phyloP scores from a whole-genome alignment of 2,797 vertebrate genomes.

The Ctenopoma kingsleyae region DNA sequence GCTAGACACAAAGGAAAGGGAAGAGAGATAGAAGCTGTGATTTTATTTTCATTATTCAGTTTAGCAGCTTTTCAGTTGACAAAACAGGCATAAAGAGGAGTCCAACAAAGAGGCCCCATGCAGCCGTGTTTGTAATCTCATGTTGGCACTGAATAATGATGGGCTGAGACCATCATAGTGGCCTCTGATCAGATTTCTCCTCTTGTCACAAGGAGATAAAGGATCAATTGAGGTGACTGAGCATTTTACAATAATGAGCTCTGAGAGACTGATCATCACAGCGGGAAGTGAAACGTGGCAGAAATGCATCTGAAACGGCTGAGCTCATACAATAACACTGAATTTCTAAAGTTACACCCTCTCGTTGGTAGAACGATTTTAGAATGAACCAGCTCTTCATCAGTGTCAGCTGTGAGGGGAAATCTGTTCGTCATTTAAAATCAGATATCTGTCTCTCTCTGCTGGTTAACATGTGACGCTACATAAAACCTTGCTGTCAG shows the following conservation, averaged over 20 bases:
- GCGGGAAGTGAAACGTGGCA: slow-evolving; percentile 20
- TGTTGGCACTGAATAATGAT: slow-evolving; percentile 39
- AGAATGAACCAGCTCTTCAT: slow-evolving; percentile 6
- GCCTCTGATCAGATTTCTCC: slow-evolving; percentile 62
- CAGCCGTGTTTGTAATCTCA: slow-evolving; percentile 49
- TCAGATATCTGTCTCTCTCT: slow-evolving; percentile 63
- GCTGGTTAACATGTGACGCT: slow-evolving; percentile 53
- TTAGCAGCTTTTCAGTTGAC: slow-evolving; percentile 48
- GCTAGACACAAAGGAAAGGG: slow-evolving; percentile 51
- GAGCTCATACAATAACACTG: slow-evolving; percentile 5
- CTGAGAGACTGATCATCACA: slow-evolving; percentile 35
- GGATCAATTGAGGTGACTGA: slow-evolving; percentile 60
- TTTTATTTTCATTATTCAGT: slow-evolving; percentile 42
- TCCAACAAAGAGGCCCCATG: slow-evolving; percentile 51
- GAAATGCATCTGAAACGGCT: slow-evolving; percentile 15
- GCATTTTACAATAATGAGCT: slow-evolving; percentile 53
- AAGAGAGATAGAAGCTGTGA: slow-evolving; percentile 28
- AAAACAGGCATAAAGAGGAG: slow-evolving; percentile 39
- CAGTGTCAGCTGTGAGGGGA: neutral
- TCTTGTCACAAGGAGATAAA: slow-evolving; percentile 59
- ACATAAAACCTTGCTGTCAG: slow-evolving; percentile 3
- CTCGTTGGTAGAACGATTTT: slow-evolving; percentile 17
- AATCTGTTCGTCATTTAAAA: neutral
- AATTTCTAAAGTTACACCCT: neutral
- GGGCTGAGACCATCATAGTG: slow-evolving; percentile 42